Conservation (phyloP, 2,797 vertebrate genomes). For the Pampus argenteus region DNA sequence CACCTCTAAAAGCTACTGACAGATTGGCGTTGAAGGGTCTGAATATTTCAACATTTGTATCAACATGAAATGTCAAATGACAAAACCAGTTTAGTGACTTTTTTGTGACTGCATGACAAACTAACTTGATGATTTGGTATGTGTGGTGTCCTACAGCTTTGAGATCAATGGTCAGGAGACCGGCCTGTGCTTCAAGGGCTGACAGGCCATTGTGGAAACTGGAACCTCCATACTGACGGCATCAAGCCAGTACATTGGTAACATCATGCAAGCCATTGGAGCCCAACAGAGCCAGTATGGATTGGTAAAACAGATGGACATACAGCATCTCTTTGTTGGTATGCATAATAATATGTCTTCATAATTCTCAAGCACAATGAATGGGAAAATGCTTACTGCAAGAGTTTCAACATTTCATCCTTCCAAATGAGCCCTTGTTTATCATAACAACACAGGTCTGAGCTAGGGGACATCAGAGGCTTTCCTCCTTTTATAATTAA, state of each 20-base stretch:
- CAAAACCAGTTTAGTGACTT: not conserved
- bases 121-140: not conserved
- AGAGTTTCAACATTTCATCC: constrained; percentile 3
- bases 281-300: constrained; percentile 76
- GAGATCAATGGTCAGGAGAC: constrained; percentile 66
- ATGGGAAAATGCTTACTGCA: not conserved
- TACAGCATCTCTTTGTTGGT: not conserved
- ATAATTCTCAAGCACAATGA: constrained; percentile 28
- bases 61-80: not conserved
- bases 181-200: constrained; percentile 82
- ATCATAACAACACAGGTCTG: not conserved
- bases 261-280: constrained; percentile 75
- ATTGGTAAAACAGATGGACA: constrained; percentile 33
- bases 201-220: constrained; percentile 86
- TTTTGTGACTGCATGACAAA: not conserved
- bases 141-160: constrained; percentile 73
- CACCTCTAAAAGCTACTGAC: constrained; percentile 84
- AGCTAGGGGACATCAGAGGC: not conserved
- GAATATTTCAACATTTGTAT: constrained; percentile 44
- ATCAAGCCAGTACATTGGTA: constrained; percentile 69
- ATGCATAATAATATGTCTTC: too few relatives aligned
- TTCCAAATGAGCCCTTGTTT: constrained; percentile 11
- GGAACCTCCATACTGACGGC: constrained; percentile 83
- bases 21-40: constrained; percentile 83
- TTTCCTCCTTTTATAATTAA: constrained; percentile 22